Evolutionary conservation across 2,113 vertebrate species (phyloP).

Genomic region (Irena cyanogastra): DNA sequence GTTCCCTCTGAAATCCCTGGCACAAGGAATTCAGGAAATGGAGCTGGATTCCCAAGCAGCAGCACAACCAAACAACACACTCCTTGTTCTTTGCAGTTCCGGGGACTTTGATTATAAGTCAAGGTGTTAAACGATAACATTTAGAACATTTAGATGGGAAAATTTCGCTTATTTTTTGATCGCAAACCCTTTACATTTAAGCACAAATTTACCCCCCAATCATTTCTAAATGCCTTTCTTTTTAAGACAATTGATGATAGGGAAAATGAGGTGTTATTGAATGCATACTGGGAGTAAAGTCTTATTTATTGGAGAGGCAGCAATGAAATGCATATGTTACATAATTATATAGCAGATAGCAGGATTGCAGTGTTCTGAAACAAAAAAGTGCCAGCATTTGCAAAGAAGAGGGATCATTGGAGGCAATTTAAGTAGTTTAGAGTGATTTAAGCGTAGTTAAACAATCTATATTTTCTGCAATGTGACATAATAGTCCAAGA

Average conservation of each 20-base stretch:
- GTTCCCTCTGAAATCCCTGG: neutral
- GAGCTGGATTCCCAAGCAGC: neutral
- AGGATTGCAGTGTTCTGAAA: neutral
- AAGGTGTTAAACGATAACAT: neutral
- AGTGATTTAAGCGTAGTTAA: constrained; percentile 21
- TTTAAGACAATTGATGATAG: neutral
- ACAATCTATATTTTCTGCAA: neutral
- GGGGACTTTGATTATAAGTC: neutral
- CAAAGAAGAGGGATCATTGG: neutral
- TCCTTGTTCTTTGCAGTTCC: neutral
- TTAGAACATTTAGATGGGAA: neutral
- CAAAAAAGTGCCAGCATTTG: neutral
- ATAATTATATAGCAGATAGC: neutral
- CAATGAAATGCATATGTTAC: neutral
- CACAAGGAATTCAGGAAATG: neutral
- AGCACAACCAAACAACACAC: neutral
- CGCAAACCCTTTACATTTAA: neutral
- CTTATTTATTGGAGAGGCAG: neutral
- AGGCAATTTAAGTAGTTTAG: constrained; percentile 33
- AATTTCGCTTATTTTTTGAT: neutral
- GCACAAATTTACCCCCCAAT: neutral
- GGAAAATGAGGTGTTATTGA: neutral
- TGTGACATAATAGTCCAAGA: neutral
- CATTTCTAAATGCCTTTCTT: neutral
- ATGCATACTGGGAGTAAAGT: neutral